A percentile compares a stretch with the other conserved stretches of the same genome.
These are phyloP conservation scores for Carcina quercana DNA, from an alignment of 2,888 invertebrate species.

Conservation along the genomic window DNA sequence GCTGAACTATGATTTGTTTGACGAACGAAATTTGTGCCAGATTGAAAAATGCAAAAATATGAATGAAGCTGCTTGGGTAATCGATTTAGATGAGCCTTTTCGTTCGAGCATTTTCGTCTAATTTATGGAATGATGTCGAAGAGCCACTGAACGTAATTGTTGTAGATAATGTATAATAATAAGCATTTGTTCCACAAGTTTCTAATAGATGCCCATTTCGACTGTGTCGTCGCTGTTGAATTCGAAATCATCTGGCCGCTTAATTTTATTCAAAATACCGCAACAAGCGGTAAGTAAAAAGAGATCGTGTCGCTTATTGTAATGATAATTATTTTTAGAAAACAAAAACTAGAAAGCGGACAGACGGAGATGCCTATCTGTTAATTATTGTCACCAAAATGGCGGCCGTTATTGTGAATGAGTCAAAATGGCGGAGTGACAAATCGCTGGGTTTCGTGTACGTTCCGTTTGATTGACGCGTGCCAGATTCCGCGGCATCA, in stretches of 20 bases:
- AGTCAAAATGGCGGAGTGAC: conserved; percentile 66
- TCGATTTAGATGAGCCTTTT: too few species aligned
- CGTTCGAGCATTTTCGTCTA: conserved; percentile 1
- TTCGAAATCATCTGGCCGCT: conserved; percentile 50
- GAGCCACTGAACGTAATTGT: conserved; percentile 15
- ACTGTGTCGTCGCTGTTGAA: conserved; percentile 43
- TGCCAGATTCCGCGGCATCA: conserved; percentile 59
- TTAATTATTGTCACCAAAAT: conserved; percentile 73
- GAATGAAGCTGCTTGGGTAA: too few species aligned
- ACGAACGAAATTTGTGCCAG: background rate
- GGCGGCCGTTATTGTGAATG: conserved; percentile 61
- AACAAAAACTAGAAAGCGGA: conserved; percentile 73
- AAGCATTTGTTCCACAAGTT: conserved; percentile 44
- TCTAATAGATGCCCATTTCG: conserved; percentile 48
- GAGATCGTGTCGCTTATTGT: conserved; percentile 68
- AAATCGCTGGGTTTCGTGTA: conserved; percentile 62
- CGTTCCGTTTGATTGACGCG: conserved; percentile 71
- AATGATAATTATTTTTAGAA: conserved; percentile 71
- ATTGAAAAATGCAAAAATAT: too few species aligned
- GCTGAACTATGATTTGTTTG: background rate
- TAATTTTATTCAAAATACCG: conserved; percentile 71
- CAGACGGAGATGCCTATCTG: conserved; percentile 63
- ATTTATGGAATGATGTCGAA: conserved; percentile 20
- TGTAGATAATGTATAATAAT: conserved; percentile 18
- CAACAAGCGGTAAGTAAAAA: conserved; percentile 68